A percentile compares a stretch with the other conserved stretches of the same genome.
phyloP scores from a whole-genome alignment of 64 coral and sea anemone genomes.

The Montipora foliosa region DNA sequence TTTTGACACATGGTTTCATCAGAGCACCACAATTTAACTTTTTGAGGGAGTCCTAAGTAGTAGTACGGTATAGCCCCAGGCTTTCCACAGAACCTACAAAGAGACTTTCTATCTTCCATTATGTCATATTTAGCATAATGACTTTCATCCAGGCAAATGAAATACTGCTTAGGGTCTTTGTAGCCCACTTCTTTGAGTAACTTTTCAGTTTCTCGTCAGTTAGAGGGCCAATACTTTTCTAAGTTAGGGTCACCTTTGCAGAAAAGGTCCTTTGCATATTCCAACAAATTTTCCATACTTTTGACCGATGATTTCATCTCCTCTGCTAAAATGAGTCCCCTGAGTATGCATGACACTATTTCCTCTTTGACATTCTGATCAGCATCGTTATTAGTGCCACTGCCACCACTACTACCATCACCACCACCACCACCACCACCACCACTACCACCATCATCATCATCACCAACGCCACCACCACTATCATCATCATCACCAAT shows the following conservation, averaged over 20 bases:
- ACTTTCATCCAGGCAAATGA: constrained; percentile 24
- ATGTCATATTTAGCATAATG: constrained; percentile 24
- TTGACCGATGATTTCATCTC: not conserved
- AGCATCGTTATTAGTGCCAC: not conserved
- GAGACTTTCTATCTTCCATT: not conserved
- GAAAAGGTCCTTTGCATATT: not conserved
- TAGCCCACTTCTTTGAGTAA: constrained; percentile 40
- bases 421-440: not conserved
- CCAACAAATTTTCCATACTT: not conserved
- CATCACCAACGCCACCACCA: not conserved
- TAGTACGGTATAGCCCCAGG: constrained; percentile 26
- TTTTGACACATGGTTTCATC: constrained; percentile 21
- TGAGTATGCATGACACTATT: not conserved
- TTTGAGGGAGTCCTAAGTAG: constrained; percentile 37
- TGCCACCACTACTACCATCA: not conserved
- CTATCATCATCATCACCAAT: not conserved
- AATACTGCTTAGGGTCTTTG: constrained; percentile 28
- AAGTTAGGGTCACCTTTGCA: not conserved
- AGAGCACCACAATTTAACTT: constrained; percentile 10
- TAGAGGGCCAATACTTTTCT: constrained; percentile 26
- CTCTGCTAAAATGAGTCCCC: not conserved
- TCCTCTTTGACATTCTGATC: not conserved
- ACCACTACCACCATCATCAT: not conserved
- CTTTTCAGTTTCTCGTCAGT: constrained; percentile 25
- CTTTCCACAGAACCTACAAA: constrained; percentile 43